Percentiles rank a stretch among this genome's conserved stretches.
phyloP scores from a whole-genome alignment of 2,797 vertebrate genomes.

The Chelidonichthys spinosus region DNA sequence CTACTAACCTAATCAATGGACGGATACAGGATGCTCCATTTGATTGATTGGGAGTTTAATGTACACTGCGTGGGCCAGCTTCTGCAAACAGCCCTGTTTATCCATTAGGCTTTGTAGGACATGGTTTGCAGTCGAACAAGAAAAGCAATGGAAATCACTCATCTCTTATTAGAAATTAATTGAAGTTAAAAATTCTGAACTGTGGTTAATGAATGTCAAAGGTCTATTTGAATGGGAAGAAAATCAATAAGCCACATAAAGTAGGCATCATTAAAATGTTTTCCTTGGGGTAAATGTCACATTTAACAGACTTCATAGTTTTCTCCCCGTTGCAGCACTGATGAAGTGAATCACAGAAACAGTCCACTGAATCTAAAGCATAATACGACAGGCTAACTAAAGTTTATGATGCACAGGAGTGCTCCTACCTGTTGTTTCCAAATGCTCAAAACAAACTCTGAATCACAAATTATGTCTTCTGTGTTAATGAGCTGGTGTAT shows the following conservation, averaged over 20 bases:
- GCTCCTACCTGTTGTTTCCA: constrained; percentile 24
- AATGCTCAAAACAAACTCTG: constrained; percentile 27
- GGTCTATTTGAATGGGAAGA: neutral
- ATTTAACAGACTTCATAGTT: neutral
- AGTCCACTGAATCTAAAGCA: neutral
- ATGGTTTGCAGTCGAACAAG: constrained; percentile 4
- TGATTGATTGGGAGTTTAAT: constrained; percentile 51
- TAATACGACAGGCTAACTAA: neutral
- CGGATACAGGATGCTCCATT: constrained; percentile 49
- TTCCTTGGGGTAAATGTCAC: neutral
- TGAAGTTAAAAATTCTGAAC: constrained; percentile 8
- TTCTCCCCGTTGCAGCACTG: neutral
- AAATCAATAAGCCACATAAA: constrained; percentile 17
- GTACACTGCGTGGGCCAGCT: constrained; percentile 19
- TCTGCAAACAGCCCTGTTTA: constrained; percentile 24
- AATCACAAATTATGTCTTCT: constrained; percentile 26
- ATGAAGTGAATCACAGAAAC: neutral
- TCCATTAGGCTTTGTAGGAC: constrained; percentile 32
- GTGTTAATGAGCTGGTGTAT: constrained; percentile 31
- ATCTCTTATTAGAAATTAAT: constrained; percentile 21
- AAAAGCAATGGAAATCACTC: constrained; percentile 11
- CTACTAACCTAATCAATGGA: constrained; percentile 58
- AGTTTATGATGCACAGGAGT: constrained; percentile 7
- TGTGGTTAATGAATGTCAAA: constrained; percentile 6
- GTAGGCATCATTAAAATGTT: neutral